These are phyloP conservation scores for Trididemnum clinides DNA, from an alignment of 23 tunicate genomes.

Conservation along the genomic window DNA sequence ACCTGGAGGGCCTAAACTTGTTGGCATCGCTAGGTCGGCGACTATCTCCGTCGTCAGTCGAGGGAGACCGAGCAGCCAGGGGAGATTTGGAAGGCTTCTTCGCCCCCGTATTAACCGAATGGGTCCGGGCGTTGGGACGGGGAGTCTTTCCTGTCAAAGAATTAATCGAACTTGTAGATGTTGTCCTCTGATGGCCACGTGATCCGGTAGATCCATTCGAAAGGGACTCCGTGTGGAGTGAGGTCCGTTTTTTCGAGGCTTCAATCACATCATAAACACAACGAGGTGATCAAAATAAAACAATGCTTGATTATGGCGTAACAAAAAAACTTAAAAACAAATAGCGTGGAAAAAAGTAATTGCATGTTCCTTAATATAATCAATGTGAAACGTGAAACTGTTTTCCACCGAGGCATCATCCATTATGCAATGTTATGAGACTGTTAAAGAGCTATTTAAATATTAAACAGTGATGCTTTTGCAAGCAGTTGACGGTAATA, in stretches of 20 bases:
- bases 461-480: too few relatives aligned
- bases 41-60: neutral
- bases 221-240: neutral
- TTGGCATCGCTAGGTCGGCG: neutral
- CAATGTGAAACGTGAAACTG: too few relatives aligned
- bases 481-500: too few relatives aligned
- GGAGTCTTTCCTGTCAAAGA: conserved; percentile 18
- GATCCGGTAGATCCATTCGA: neutral
- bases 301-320: too few relatives aligned
- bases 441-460: too few relatives aligned
- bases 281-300: neutral
- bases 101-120: neutral
- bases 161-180: neutral
- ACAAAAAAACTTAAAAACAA: too few relatives aligned
- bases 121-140: conserved; percentile 35
- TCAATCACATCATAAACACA: neutral
- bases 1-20: neutral
- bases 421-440: too few relatives aligned
- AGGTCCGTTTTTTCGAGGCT: conserved; percentile 3
- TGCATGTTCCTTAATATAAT: too few relatives aligned
- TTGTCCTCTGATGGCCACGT: neutral
- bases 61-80: neutral
- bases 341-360: too few relatives aligned
- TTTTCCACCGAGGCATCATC: too few relatives aligned
- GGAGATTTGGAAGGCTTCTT: conserved; percentile 7